Percentiles rank a stretch among this genome's conserved stretches.
Evolutionary conservation across 2,888 invertebrate species (phyloP).

Genomic region (Aleiodes leptofemur): DNA sequence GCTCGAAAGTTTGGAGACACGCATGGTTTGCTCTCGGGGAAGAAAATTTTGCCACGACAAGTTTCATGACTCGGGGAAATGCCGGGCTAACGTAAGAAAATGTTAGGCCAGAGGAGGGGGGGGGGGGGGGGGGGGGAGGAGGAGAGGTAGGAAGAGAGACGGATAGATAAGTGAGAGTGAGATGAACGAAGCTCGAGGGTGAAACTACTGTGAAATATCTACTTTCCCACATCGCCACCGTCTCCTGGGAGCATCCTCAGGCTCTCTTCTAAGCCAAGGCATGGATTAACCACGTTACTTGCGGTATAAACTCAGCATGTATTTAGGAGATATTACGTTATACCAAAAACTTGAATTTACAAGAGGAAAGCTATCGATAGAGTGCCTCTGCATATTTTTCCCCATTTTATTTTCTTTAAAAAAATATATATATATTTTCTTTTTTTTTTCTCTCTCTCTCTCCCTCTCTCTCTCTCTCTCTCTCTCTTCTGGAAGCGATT

Average conservation of each 20-base stretch:
- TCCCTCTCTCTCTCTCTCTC: too few species aligned
- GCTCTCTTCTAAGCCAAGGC: conserved; percentile 40
- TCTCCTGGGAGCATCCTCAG: conserved; percentile 52
- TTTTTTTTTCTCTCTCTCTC: too few species aligned
- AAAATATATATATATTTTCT: too few species aligned
- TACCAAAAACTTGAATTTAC: conserved; percentile 16
- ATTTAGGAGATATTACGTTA: conserved; percentile 15
- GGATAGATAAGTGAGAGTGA: neutral
- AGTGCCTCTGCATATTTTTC: conserved; percentile 1
- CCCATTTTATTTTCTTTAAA: neutral
- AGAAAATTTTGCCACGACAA: conserved; percentile 49
- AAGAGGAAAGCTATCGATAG: conserved; percentile 14
- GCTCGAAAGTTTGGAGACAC: conserved; percentile 48
- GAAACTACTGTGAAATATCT: conserved; percentile 49
- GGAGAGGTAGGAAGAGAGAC: neutral
- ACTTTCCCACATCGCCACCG: conserved; percentile 50
- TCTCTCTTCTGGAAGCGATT: neutral
- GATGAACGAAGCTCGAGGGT: conserved; percentile 39
- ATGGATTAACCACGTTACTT: conserved; percentile 56
- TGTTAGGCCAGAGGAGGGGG: neutral
- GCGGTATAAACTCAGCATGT: conserved; percentile 34
- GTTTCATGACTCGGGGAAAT: conserved; percentile 37
- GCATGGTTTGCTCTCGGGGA: conserved; percentile 45
- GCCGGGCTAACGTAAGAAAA: conserved; percentile 17
- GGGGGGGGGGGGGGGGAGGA: neutral